phyloP scores from a whole-genome alignment of 2,888 invertebrate species.

The Tetragonisca angustula region DNA sequence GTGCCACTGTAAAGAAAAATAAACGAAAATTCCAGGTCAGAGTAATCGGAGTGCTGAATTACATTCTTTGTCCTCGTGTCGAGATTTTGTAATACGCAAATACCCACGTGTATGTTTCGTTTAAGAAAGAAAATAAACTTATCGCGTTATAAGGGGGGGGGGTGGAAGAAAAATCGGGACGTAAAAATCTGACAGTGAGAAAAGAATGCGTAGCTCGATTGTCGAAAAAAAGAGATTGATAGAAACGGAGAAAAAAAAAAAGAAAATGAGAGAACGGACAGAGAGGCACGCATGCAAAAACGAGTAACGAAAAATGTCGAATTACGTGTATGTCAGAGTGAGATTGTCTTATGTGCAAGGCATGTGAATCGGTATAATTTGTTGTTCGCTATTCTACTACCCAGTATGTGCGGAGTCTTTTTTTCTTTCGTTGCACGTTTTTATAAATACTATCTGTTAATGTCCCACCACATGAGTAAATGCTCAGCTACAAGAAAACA shows the following conservation, averaged over 20 bases:
- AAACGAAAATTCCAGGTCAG: slow-evolving; percentile 66
- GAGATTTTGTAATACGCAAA: slow-evolving; percentile 48
- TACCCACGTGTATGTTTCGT: slow-evolving; percentile 40
- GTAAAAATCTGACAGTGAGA: background rate
- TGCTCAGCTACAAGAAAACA: slow-evolving; percentile 64
- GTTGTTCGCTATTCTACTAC: slow-evolving; percentile 65
- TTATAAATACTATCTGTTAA: slow-evolving; percentile 35
- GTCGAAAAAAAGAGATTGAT: slow-evolving; percentile 9
- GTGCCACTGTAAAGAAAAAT: slow-evolving; percentile 86
- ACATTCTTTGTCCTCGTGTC: slow-evolving; percentile 47
- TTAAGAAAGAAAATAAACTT: background rate
- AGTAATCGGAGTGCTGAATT: slow-evolving; percentile 36
- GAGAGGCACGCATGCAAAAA: slow-evolving; percentile 81
- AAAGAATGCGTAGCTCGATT: slow-evolving; percentile 17
- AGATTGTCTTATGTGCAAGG: slow-evolving; percentile 75
- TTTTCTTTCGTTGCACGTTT: slow-evolving; percentile 23
- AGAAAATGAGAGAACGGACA: slow-evolving; percentile 57
- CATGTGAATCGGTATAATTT: slow-evolving; percentile 62
- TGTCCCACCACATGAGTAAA: slow-evolving; percentile 60
- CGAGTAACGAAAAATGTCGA: slow-evolving; percentile 73
- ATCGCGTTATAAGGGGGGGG: background rate
- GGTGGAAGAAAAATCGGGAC: background rate
- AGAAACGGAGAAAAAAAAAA: slow-evolving; percentile 7
- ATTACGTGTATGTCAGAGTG: slow-evolving; percentile 64
- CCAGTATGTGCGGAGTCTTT: slow-evolving; percentile 61